phyloP scores from a whole-genome alignment of 2,797 vertebrate genomes.

The Gobio occitaniae region DNA sequence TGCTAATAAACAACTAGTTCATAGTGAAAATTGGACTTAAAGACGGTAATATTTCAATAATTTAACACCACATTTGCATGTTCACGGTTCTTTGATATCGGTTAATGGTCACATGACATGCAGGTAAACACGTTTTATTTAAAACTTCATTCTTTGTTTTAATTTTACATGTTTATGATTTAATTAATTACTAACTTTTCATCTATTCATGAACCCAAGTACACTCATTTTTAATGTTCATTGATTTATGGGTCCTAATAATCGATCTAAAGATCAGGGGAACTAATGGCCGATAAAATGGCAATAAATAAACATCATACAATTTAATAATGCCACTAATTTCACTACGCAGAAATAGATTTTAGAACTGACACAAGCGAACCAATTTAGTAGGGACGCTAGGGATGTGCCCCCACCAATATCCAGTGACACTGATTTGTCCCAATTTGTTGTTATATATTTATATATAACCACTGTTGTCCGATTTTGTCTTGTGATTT shows the following conservation, averaged over 20 bases:
- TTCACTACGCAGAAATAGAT: neutral
- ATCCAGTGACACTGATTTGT: too few relatives aligned
- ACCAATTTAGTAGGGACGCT: too few relatives aligned
- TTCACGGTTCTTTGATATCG: neutral
- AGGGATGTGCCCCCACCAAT: too few relatives aligned
- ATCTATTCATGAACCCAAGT: neutral
- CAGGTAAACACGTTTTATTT: too few relatives aligned
- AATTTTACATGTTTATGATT: neutral
- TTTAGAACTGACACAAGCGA: neutral
- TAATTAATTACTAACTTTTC: too few relatives aligned
- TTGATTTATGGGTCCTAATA: neutral
- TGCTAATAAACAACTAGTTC: too few relatives aligned
- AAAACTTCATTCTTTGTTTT: neutral
- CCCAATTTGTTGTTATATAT: too few relatives aligned
- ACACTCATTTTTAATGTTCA: neutral
- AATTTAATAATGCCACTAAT: neutral
- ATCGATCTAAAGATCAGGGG: neutral
- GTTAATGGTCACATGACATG: neutral
- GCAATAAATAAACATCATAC: too few relatives aligned
- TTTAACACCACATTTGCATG: neutral
- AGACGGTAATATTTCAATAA: neutral
- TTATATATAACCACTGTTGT: too few relatives aligned
- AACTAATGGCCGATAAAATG: neutral
- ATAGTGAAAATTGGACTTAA: too few relatives aligned
- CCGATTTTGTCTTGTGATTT: too few relatives aligned